Conservation (phyloP, 1,140 invertebrate genomes). For the Lucilia cuprina region DNA sequence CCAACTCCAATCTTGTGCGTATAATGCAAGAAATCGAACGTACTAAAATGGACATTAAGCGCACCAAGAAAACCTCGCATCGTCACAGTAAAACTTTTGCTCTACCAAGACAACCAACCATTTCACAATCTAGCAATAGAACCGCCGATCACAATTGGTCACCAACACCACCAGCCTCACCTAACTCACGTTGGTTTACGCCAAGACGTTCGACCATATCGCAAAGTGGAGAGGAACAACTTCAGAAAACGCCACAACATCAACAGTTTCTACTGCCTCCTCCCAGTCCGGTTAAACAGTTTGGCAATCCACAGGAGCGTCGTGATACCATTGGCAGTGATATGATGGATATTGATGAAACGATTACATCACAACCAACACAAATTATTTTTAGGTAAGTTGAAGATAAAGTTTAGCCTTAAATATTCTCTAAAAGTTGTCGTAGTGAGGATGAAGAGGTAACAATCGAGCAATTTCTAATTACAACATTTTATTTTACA, state of each 20-base stretch:
- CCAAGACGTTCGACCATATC: background rate
- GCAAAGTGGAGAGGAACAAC: background rate
- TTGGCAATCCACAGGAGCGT: background rate
- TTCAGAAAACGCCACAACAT: background rate
- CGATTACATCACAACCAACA: constrained; percentile 27
- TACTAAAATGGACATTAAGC: constrained; percentile 53
- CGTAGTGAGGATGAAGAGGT: too few relatives aligned
- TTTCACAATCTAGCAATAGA: constrained; percentile 8
- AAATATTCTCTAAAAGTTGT: too few relatives aligned
- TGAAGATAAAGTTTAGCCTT: too few relatives aligned
- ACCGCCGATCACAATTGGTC: constrained; percentile 48
- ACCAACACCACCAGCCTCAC: constrained; percentile 55
- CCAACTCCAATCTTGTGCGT: constrained; percentile 42
- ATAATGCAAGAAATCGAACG: constrained; percentile 55
- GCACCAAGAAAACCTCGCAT: constrained; percentile 46
- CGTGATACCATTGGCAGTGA: constrained; percentile 38
- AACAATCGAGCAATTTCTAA: too few relatives aligned
- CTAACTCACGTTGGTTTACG: constrained; percentile 38
- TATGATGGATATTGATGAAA: constrained; percentile 41
- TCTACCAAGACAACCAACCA: background rate
- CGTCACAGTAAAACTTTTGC: constrained; percentile 18
- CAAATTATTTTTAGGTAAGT: constrained; percentile 13
- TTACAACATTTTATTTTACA: background rate
- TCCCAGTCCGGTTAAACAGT: background rate
- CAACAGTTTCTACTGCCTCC: background rate